Evolutionary conservation across 2,113 vertebrate species (phyloP).

Genomic region (Epinephelus cyanopodus): DNA sequence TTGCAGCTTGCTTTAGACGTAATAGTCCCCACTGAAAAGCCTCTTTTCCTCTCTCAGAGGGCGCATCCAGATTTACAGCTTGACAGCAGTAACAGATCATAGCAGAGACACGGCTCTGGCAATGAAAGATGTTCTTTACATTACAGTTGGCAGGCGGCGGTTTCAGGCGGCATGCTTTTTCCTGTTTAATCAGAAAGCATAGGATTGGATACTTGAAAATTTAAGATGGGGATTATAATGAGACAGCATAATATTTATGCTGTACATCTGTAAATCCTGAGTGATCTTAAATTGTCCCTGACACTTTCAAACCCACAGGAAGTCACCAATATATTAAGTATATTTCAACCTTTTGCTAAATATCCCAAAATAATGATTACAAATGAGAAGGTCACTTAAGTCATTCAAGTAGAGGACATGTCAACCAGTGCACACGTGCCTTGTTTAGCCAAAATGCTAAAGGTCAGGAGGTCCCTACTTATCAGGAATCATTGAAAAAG

Average conservation of each 20-base stretch:
- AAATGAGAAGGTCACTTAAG: conserved; percentile 26
- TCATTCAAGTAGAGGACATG: not conserved
- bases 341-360: conserved; percentile 6
- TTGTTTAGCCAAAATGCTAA: not conserved
- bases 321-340: conserved; percentile 26
- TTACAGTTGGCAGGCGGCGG: conserved; percentile 63
- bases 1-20: conserved; percentile 61
- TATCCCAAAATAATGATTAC: conserved; percentile 27
- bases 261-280: conserved; percentile 35
- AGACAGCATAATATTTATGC: conserved; percentile 34
- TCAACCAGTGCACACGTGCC: conserved; percentile 16
- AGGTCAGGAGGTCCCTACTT: not conserved
- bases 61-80: conserved; percentile 80
- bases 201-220: conserved; percentile 35
- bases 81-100: conserved; percentile 71
- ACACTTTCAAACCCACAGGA: conserved; percentile 24
- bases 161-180: conserved; percentile 43
- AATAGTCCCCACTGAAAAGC: conserved; percentile 69
- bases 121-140: conserved; percentile 59
- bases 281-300: conserved; percentile 11
- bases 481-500: conserved; percentile 1
- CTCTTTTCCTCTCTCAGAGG: conserved; percentile 68
- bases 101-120: conserved; percentile 53
- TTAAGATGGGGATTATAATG: conserved; percentile 37
- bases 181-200: conserved; percentile 51